Evolutionary conservation across 2,113 vertebrate genomes (phyloP), one percentile per base, ranked within the genome.

Genomic region (Pangasianodon hypophthalmus): DNA sequence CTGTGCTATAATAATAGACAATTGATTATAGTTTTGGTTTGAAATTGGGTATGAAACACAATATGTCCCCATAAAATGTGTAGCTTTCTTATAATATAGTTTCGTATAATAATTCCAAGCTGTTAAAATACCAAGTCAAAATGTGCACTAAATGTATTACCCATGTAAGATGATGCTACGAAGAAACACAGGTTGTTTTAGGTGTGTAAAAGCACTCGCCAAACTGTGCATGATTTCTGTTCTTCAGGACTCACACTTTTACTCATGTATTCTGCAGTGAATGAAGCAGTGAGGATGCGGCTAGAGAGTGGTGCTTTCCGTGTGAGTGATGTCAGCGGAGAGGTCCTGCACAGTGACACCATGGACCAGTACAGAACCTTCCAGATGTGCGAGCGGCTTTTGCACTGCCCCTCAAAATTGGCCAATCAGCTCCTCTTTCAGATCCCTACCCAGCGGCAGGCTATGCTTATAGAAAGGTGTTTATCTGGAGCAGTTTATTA

Each of bases 331-430:
- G 96, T 96, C n/a, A 97, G 94, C 6, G 92, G 95, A 37, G 97
- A 96, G 1, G 97, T 98, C 52, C 94, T 98, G 89, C 94, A 96
- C 91, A 98, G 97, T 32, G 97, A 98, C 95, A 98, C 97, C 75
- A 98, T 98, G 97, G 97, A 97, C 92, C 97, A 98, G 90, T 98
- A 97, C 95, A 97, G 97, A 89, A 97, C 97, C 13, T 98, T 97
- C 93, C 97, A 98, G 94, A 98, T 98, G 97, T 97, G 97, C 1
- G 97, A 98, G 90, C 96, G 97, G 75, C 95, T 98, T 54, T 94
- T 98, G 58, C 96, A 98, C 89, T 95, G 95, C 37, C 97, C 97
- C 0, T 90, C 95, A 85, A 98, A 98, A 93, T 94, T 98, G 85
- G 95, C 96, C 88, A 97, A 98, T 92, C 97, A 98, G 92, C 94